Conservation (phyloP, 2,888 invertebrate genomes). For the Oasisia sp. region DNA sequence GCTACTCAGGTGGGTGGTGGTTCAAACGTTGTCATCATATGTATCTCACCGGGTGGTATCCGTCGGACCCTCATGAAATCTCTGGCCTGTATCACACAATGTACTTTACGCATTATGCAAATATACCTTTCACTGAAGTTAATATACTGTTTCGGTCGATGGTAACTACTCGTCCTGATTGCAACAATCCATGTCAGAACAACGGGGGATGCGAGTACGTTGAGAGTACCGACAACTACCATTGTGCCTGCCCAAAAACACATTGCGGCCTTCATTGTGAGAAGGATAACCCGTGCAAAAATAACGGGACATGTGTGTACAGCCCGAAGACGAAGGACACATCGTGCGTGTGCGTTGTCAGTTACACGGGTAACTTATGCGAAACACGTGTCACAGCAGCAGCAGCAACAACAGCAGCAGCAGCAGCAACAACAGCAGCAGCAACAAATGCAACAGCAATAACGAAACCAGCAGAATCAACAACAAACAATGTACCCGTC, state of each 20-base stretch:
- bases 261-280: neutral
- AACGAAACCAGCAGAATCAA: too few species aligned
- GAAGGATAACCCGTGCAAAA: neutral
- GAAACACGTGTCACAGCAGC: too few species aligned
- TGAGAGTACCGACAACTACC: neutral
- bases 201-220: neutral
- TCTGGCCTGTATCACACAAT: neutral
- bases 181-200: neutral
- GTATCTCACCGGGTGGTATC: neutral
- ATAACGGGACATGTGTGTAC: neutral
- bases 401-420: too few species aligned
- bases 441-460: too few species aligned
- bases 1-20: neutral
- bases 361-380: neutral
- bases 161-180: neutral
- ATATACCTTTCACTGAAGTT: neutral
- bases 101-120: neutral
- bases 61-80: neutral
- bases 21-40: neutral
- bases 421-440: too few species aligned
- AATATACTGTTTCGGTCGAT: neutral
- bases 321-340: neutral
- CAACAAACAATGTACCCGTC: too few species aligned
- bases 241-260: neutral
- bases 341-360: neutral